A percentile compares a stretch with the other conserved stretches of the same genome.
Evolutionary conservation across 1,140 invertebrate genomes (phyloP).

Genomic region (Procambarus virginalis): DNA sequence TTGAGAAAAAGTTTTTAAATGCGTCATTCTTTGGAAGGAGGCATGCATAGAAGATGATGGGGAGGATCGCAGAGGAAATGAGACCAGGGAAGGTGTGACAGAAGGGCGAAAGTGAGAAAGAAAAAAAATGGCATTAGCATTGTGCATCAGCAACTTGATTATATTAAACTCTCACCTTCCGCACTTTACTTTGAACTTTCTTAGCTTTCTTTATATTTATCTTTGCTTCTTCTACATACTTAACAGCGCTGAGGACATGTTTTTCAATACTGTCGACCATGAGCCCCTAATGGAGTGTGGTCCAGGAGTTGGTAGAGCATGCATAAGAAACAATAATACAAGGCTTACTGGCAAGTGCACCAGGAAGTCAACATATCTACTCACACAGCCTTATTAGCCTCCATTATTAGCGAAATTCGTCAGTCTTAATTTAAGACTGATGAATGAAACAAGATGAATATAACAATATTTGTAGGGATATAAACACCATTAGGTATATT

Average conservation of each 20-base stretch:
- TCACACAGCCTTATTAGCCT: no score
- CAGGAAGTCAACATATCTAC: no score
- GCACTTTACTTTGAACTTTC: not conserved
- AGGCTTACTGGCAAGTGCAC: no score
- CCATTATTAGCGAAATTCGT: no score
- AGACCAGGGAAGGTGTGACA: not conserved
- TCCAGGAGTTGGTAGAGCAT: not conserved
- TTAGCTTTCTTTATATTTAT: not conserved
- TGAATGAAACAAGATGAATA: no score
- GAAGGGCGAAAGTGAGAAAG: not conserved
- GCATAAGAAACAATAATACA: no score
- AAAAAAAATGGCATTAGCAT: not conserved
- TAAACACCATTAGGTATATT: no score
- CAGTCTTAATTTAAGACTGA: no score
- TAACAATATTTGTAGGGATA: no score
- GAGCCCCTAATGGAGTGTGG: not conserved
- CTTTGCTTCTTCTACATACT: slow-evolving; percentile 4
- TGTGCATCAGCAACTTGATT: not conserved
- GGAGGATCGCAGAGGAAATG: not conserved
- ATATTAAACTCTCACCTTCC: slow-evolving; percentile 22
- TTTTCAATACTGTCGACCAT: slow-evolving; percentile 21
- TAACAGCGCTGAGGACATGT: not conserved
- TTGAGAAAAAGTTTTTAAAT: not conserved
- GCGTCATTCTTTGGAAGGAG: not conserved
- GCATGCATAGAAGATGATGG: not conserved